A percentile compares a stretch with the other conserved stretches of the same genome.
phyloP scores from a whole-genome alignment of 2,888 invertebrate genomes.

The Osmoderma eremita region DNA sequence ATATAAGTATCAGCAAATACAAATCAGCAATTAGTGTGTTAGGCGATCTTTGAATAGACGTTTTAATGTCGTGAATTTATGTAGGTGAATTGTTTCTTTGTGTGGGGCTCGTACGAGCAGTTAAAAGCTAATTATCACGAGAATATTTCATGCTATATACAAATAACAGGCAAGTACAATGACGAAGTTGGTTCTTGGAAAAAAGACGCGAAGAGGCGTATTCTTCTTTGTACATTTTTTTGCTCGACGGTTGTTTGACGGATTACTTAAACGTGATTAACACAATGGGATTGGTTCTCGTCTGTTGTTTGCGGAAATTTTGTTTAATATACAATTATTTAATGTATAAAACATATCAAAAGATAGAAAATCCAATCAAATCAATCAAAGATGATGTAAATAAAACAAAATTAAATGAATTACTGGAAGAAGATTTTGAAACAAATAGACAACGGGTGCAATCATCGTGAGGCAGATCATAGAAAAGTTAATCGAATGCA shows the following conservation, averaged over 20 bases:
- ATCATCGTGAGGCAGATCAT: too few relatives aligned
- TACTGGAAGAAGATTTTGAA: too few relatives aligned
- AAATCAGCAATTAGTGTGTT: conserved; percentile 11
- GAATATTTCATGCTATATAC: conserved; percentile 13
- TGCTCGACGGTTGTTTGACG: conserved; percentile 1
- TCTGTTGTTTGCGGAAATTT: background rate
- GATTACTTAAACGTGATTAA: conserved; percentile 21
- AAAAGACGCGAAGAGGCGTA: conserved; percentile 21
- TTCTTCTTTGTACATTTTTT: conserved; percentile 24
- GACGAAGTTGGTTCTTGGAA: conserved; percentile 20
- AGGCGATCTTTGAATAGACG: background rate
- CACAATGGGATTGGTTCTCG: conserved; percentile 9
- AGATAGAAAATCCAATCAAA: background rate
- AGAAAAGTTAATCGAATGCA: too few relatives aligned
- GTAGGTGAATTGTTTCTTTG: conserved; percentile 28
- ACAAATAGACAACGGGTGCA: too few relatives aligned
- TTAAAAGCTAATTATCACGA: conserved; percentile 23
- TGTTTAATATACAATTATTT: background rate
- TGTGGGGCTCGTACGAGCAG: background rate
- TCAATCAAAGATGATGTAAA: too few relatives aligned
- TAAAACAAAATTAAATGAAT: too few relatives aligned
- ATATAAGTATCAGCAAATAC: conserved; percentile 10
- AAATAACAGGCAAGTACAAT: background rate
- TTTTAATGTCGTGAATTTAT: conserved; percentile 2
- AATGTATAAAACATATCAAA: background rate